Base-by-base conservation (phyloP, 2,113 vertebrate species). In the Bufo bufo region DNA sequence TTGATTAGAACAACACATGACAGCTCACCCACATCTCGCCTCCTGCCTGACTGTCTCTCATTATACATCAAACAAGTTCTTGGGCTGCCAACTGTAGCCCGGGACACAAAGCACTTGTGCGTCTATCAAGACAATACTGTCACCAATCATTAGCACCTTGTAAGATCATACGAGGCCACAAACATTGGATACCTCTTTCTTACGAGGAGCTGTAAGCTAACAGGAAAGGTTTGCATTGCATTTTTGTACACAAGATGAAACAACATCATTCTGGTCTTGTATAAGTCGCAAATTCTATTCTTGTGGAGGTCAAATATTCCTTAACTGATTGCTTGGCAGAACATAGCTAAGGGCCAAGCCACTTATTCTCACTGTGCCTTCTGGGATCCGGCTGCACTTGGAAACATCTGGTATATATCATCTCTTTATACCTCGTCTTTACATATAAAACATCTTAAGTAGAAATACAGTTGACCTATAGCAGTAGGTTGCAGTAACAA, bases 1-100 rank as follows among this genome's bases (percentile, higher is more conserved):
- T 89, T 84, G 82, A 89, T 84, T 89, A 77, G 87, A 88, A 84
- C 81, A 88, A 61, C 87, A 84, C 87, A 77, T 45, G 81, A 89
- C 87, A 84, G 87, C 74, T 77, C 52, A 12, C 56, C 79, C 80
- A 77, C 80, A 72, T 82, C 79, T 58, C n/a, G 72, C 81, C 54
- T 82, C 63, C 82, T 80, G 77, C 77, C 86, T 83, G 86, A 72
- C 79, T 82, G 80, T 84, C 87, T 84, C 80, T 88, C 71, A 88
- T 88, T 88, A 88, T 77, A 88, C 71, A 88, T 84, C 87, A 88
- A 74, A 63, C 80, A 83, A 84, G 47, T 66, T 71, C 80, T 83
- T 47, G n/a, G 56, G 58, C 71, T 75, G 66, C 80, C 71, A 65
- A 84, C 45, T 77, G 16, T 54, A 77, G 56, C 80, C 75, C 65